Conservation (phyloP, 2,888 invertebrate species). For the Meiosimyza decipiens region DNA sequence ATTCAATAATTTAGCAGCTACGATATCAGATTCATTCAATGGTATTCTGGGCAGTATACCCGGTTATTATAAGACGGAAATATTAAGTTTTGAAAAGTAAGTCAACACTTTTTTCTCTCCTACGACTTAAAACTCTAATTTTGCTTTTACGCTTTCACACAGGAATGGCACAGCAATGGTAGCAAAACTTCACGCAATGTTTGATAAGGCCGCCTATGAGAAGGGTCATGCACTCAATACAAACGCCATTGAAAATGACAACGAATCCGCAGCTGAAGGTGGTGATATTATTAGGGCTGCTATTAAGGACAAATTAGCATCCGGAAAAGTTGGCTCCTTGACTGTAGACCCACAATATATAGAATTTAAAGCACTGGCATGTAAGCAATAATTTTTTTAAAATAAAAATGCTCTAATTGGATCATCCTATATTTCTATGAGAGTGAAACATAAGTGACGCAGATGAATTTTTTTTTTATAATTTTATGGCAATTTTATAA, state of each 20-base stretch:
- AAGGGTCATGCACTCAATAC: constrained; percentile 69
- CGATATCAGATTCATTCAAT: constrained; percentile 74
- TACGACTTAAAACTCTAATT: neutral
- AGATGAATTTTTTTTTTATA: too few species aligned
- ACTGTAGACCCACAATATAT: constrained; percentile 85
- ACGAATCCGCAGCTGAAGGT: constrained; percentile 50
- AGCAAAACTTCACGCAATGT: constrained; percentile 79
- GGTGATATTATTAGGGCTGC: constrained; percentile 69
- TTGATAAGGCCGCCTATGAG: constrained; percentile 77
- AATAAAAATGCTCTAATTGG: neutral
- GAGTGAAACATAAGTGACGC: too few species aligned
- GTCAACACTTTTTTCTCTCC: constrained; percentile 51
- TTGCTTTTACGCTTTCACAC: constrained; percentile 34
- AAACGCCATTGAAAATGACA: constrained; percentile 44
- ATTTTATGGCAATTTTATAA: too few species aligned
- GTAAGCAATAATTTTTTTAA: constrained; percentile 74
- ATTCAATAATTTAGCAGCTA: constrained; percentile 77
- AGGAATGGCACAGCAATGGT: constrained; percentile 76
- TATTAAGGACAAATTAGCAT: constrained; percentile 76
- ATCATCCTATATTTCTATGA: neutral
- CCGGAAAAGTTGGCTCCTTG: constrained; percentile 81
- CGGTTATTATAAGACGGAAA: constrained; percentile 78
- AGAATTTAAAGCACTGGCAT: constrained; percentile 76
- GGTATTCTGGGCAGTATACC: constrained; percentile 73
- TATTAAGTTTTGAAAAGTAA: constrained; percentile 79